Evolutionary conservation across 2,113 vertebrate species (phyloP), one percentile per base, ranked within the genome.

Genomic region (Rafetus swinhoei): DNA sequence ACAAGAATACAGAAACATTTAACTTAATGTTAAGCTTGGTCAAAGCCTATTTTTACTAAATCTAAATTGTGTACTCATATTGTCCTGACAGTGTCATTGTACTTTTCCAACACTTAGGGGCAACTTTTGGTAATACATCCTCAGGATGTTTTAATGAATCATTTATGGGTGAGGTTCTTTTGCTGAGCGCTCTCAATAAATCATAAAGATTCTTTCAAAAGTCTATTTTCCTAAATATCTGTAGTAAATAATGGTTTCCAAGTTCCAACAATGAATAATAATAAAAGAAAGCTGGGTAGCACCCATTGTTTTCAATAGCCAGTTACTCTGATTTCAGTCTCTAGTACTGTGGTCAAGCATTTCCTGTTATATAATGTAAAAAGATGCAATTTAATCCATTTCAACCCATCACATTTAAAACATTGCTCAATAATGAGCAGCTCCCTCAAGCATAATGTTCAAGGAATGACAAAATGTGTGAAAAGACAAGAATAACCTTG

Each of bases 401-500:
- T 93, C 69, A 93, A 35, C 4, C 92, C 85, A 74, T 35, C 8
- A 0, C 82, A 76, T 94, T 85, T 94, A 56, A 96, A 96, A 86
- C 29, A 19, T 50, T 72, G 27, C 56, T 84, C 39, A 27, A 25
- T 76, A 69, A 12, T 2, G 53, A 88, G 86, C 84, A 90, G 35
- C 62, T 94, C 60, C 55, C 25, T 93, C 54, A 84, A 7, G 27
- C 82, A 35, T 90, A 93, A 90, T 90, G 93, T 84, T 15, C 91
- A 94, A 59, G 62, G 92, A 96, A 91, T 91, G 91, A 79, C 83
- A 95, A 84, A 87, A 95, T 3, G 69, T 97, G 95, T 94, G 94
- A 95, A 97, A 94, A 96, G 92, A 94, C 89, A 91, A 91, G 87
- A 95, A 86, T 89, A 96, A 94, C 81, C 85, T 91, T 91, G 92